Conservation (phyloP, 2,888 invertebrate genomes). For the Caenorhabditis zanzibari region DNA sequence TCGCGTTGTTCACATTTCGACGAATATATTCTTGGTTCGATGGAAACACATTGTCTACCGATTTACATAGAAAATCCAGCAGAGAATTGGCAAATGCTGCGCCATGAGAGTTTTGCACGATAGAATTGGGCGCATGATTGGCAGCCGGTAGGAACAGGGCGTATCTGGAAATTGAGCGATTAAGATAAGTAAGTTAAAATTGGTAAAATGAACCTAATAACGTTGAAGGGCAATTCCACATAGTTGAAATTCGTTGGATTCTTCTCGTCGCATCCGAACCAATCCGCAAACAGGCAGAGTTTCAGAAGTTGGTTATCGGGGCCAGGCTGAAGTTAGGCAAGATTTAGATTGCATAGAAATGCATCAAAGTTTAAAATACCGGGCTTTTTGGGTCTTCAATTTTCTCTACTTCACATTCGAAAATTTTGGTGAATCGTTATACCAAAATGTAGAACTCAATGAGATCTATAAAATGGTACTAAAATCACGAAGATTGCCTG, state of each 20-base stretch:
- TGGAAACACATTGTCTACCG: conserved; percentile 41
- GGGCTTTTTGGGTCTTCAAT: too few species aligned
- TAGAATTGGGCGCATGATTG: conserved; percentile 24
- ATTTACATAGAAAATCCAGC: conserved; percentile 66
- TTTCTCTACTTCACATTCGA: too few species aligned
- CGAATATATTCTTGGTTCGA: conserved; percentile 17
- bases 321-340: conserved; percentile 50
- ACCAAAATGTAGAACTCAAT: too few species aligned
- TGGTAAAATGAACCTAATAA: conserved; percentile 30
- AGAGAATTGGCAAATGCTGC: conserved; percentile 64
- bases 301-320: conserved; percentile 87
- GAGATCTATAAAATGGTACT: too few species aligned
- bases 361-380: too few species aligned
- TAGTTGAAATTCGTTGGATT: conserved; percentile 26
- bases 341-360: too few species aligned
- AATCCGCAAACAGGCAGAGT: conserved; percentile 93
- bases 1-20: conserved; percentile 53
- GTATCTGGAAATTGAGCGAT: conserved; percentile 52
- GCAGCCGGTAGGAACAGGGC: conserved; percentile 54
- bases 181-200: neutral
- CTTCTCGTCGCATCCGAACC: conserved; percentile 86
- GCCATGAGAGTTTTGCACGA: conserved; percentile 51
- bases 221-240: conserved; percentile 45
- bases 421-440: too few species aligned
- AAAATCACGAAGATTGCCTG: too few species aligned